A percentile compares a stretch with the other conserved stretches of the same genome.
Conservation (phyloP, 2,797 vertebrate genomes). For the Lepilemur septentrionalis region DNA sequence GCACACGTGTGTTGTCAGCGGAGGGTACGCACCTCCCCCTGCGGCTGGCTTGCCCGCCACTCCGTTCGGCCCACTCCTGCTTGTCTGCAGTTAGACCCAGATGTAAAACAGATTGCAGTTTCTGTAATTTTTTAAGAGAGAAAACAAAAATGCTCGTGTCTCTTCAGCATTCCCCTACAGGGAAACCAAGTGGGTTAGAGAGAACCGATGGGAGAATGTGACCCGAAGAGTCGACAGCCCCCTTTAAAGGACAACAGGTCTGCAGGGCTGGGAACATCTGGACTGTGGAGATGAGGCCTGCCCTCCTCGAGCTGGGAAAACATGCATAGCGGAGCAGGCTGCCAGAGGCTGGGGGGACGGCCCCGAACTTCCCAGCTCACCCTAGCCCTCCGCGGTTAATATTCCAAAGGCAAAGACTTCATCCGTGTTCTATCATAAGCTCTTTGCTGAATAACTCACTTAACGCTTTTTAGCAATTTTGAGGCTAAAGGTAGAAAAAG, state of each 20-base stretch:
- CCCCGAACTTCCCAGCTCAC: conserved; percentile 43
- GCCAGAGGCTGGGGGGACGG: conserved; percentile 61
- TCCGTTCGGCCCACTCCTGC: conserved; percentile 68
- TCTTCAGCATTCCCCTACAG: conserved; percentile 55
- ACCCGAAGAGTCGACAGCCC: conserved; percentile 35
- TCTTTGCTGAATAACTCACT: conserved; percentile 33
- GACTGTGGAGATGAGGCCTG: conserved; percentile 61
- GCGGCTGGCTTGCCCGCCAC: conserved; percentile 65
- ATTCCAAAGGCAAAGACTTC: background rate
- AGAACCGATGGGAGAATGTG: conserved; percentile 38
- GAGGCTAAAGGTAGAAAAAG: conserved; percentile 54
- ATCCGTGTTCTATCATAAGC: background rate
- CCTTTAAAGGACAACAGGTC: conserved; percentile 67
- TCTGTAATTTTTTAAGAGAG: background rate
- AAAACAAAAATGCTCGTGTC: conserved; percentile 18
- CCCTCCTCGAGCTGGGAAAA: conserved; percentile 72
- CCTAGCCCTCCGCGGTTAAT: background rate
- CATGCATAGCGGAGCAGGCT: conserved; percentile 56
- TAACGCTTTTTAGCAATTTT: conserved; percentile 57
- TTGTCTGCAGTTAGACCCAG: conserved; percentile 76
- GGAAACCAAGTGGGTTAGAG: conserved; percentile 56
- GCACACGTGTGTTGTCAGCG: conserved; percentile 86
- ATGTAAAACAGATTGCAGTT: conserved; percentile 81
- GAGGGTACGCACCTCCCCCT: conserved; percentile 70
- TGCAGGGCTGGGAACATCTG: conserved; percentile 75